Conservation (phyloP, 92 coral and sea anemone species). For the Plumapathes pennacea region DNA sequence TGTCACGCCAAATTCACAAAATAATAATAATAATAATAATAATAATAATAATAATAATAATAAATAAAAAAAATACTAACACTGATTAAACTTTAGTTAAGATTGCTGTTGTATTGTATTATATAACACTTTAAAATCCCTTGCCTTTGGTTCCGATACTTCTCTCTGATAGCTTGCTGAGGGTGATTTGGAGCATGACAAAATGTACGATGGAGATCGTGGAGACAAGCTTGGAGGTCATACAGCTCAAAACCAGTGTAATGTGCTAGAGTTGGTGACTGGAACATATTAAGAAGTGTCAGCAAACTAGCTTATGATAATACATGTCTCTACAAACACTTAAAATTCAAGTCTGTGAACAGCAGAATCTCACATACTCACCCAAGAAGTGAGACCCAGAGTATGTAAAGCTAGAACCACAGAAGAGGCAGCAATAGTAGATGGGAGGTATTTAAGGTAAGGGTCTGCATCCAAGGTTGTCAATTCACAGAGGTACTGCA, state of each 20-base stretch:
- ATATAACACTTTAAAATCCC: neutral
- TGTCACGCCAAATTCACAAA: too few species aligned
- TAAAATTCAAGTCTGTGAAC: neutral
- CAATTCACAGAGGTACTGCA: conserved; percentile 92
- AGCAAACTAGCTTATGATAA: neutral
- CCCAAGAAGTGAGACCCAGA: conserved; percentile 83
- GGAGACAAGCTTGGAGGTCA: conserved; percentile 82
- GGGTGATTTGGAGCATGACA: conserved; percentile 87
- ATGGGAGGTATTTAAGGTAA: conserved; percentile 80
- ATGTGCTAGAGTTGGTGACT: conserved; percentile 80
- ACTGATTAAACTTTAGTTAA: too few species aligned
- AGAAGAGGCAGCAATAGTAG: conserved; percentile 93
- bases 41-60: too few species aligned
- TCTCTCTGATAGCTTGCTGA: conserved; percentile 92
- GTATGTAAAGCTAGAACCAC: conserved; percentile 88
- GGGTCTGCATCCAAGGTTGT: conserved; percentile 88
- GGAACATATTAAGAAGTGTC: neutral
- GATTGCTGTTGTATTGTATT: too few species aligned
- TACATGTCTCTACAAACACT: neutral
- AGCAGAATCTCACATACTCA: conserved; percentile 12
- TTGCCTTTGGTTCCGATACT: conserved; percentile 81
- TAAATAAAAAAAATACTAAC: too few species aligned
- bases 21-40: too few species aligned
- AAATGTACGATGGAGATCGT: conserved; percentile 86
- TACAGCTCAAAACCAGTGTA: conserved; percentile 81